Evolutionary conservation across 2,888 invertebrate species (phyloP), one percentile per base, ranked within the genome.

Genomic region (Heteromurus nitidus): DNA sequence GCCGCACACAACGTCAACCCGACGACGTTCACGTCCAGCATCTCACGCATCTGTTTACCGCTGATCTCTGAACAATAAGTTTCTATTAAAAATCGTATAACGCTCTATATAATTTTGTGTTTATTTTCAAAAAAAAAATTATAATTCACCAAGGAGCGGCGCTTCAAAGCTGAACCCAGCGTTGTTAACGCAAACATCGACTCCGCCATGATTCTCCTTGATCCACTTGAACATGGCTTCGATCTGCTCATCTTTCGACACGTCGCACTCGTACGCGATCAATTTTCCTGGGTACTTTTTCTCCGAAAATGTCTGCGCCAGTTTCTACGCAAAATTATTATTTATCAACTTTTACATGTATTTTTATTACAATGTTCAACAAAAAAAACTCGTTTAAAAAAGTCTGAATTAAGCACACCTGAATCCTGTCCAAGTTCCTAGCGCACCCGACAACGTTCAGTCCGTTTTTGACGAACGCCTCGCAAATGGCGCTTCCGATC

Each of bases 401-500:
- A n/a, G n/a, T n/a, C n/a, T n/a, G n/a, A n/a, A n/a, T n/a, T n/a
- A n/a, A n/a, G n/a, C 74, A 22, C 79, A 84, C 86, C 64, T 85
- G 74, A 50, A 86, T 81, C 11, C 44, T 28, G 3, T 70, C 77
- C 42, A 70, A 70, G 44, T 85, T 84, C 30, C 86, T 82, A 1
- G 85, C 86, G 79, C 86, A 86, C 0, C 85, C 85, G 62, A 86
- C 70, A 20, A 86, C 85, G 47, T 62, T 83, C 53, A 86, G 44
- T 11, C 85, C 85, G 36, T 85, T 47, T 60, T 84, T 55, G 2
- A 84, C 84, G 18, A 86, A 72, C 0, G 74, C 77, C 42, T 74
- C 81, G 36, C 79, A 79, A 18, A 82, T 77, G 18, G 76, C 81
- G 5, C 76, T 70, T 26, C 86, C 86, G n/a, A 85, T 85, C 18